Evolutionary conservation across 2,797 vertebrate genomes (phyloP).

Genomic region (Hemibagrus guttatus): DNA sequence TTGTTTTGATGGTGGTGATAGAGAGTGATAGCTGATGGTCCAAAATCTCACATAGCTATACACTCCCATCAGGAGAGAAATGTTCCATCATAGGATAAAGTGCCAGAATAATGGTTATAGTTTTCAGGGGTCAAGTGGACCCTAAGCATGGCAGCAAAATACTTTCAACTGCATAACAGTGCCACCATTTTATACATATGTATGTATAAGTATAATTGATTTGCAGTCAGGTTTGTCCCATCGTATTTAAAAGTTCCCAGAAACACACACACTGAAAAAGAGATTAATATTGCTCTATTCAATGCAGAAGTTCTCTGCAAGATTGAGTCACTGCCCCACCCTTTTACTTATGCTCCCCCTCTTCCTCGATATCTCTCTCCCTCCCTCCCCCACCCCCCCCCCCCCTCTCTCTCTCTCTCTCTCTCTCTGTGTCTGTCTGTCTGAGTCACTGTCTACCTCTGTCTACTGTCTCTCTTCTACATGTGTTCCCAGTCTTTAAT

Average conservation of each 20-base stretch:
- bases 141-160: not conserved
- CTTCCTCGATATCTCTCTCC: not conserved
- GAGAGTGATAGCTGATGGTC: not conserved
- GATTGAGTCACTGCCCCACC: constrained; percentile 70
- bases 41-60: not conserved
- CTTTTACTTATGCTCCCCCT: constrained; percentile 42
- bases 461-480: constrained; percentile 11
- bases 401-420: not conserved
- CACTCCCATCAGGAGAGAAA: not conserved
- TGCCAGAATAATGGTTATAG: not conserved
- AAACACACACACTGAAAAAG: constrained; percentile 15
- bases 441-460: constrained; percentile 44
- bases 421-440: constrained; percentile 22
- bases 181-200: not conserved
- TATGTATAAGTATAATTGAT: not conserved
- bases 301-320: constrained; percentile 71
- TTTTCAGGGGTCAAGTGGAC: not conserved
- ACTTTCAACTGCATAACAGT: not conserved
- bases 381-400: not conserved
- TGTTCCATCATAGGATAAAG: not conserved
- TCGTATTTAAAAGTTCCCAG: not conserved
- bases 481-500: constrained; percentile 14
- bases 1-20: not conserved
- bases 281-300: constrained; percentile 53
- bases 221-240: too few relatives aligned